Conservation (phyloP, 2,888 invertebrate genomes). For the Diaperis boleti region DNA sequence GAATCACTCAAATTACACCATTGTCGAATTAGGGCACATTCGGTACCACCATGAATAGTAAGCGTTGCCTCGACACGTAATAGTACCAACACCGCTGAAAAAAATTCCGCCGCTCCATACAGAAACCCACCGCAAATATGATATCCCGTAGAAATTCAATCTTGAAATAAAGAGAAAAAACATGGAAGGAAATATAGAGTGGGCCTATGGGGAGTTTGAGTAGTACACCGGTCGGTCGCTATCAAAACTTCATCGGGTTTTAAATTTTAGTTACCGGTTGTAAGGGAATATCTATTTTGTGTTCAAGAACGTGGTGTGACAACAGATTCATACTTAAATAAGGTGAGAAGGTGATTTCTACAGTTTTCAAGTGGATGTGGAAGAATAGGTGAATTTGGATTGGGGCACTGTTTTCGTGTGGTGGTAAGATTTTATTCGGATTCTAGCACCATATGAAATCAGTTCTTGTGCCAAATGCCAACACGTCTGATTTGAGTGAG, state of each 20-base stretch:
- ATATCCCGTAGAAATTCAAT: slow-evolving; percentile 62
- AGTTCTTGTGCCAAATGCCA: slow-evolving; percentile 62
- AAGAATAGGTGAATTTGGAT: slow-evolving; percentile 48
- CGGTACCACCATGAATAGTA: slow-evolving; percentile 40
- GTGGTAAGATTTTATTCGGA: slow-evolving; percentile 71
- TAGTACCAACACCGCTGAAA: slow-evolving; percentile 4
- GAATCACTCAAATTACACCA: slow-evolving; percentile 42
- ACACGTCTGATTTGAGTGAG: not conserved
- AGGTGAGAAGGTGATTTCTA: slow-evolving; percentile 36
- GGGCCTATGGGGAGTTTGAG: slow-evolving; percentile 23
- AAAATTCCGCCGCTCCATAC: slow-evolving; percentile 44
- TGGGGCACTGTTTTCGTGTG: slow-evolving; percentile 76
- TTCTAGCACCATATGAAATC: slow-evolving; percentile 82
- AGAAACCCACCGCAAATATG: slow-evolving; percentile 60
- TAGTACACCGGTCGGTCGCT: slow-evolving; percentile 30
- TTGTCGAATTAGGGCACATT: slow-evolving; percentile 47
- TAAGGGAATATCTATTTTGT: slow-evolving; percentile 66
- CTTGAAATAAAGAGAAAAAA: slow-evolving; percentile 54
- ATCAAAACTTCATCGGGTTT: slow-evolving; percentile 61
- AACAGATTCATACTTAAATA: slow-evolving; percentile 64
- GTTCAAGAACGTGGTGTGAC: slow-evolving; percentile 65
- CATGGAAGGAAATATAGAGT: slow-evolving; percentile 61
- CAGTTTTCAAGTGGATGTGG: slow-evolving; percentile 30
- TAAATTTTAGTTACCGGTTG: slow-evolving; percentile 62
- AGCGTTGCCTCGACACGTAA: slow-evolving; percentile 29